A percentile compares a stretch with the other conserved stretches of the same genome.
Evolutionary conservation across 2,888 invertebrate species (phyloP).

Genomic region (Plemyria rubiginata): DNA sequence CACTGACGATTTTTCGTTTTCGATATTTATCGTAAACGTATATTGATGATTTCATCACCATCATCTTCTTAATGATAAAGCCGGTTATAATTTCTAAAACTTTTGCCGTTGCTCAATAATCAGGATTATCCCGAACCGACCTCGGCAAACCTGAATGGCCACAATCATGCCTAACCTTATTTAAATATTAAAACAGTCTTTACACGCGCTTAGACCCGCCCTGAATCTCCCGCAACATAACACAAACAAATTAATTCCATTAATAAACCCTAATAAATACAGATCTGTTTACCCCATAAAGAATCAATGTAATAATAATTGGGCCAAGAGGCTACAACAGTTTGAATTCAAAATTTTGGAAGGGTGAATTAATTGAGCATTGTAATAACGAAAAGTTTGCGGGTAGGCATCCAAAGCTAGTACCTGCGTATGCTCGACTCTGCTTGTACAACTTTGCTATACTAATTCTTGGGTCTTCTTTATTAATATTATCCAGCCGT

Average conservation of each 20-base stretch:
- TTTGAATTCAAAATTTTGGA: slow-evolving; percentile 73
- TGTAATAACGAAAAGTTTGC: slow-evolving; percentile 61
- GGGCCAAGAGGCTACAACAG: slow-evolving; percentile 78
- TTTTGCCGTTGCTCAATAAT: slow-evolving; percentile 8
- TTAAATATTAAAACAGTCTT: slow-evolving; percentile 83
- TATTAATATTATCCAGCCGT: slow-evolving; percentile 19
- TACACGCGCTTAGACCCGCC: slow-evolving; percentile 66
- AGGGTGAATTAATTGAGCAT: slow-evolving; percentile 77
- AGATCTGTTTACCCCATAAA: slow-evolving; percentile 82
- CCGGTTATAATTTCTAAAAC: neutral
- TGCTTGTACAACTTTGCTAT: slow-evolving; percentile 40
- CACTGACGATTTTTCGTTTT: too few species aligned
- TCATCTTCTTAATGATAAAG: neutral
- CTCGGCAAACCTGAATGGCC: slow-evolving; percentile 62
- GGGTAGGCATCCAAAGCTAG: slow-evolving; percentile 18
- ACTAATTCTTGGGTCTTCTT: slow-evolving; percentile 52
- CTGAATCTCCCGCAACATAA: slow-evolving; percentile 70
- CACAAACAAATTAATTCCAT: slow-evolving; percentile 84
- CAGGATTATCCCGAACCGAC: slow-evolving; percentile 13
- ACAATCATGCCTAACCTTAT: slow-evolving; percentile 79
- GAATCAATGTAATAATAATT: slow-evolving; percentile 83
- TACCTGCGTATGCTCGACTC: slow-evolving; percentile 18
- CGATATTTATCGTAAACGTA: too few species aligned
- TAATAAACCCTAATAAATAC: slow-evolving; percentile 84
- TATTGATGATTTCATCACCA: too few species aligned